Evolutionary conservation across 2,113 vertebrate species (phyloP).

Genomic region (Ahaetulla prasina): DNA sequence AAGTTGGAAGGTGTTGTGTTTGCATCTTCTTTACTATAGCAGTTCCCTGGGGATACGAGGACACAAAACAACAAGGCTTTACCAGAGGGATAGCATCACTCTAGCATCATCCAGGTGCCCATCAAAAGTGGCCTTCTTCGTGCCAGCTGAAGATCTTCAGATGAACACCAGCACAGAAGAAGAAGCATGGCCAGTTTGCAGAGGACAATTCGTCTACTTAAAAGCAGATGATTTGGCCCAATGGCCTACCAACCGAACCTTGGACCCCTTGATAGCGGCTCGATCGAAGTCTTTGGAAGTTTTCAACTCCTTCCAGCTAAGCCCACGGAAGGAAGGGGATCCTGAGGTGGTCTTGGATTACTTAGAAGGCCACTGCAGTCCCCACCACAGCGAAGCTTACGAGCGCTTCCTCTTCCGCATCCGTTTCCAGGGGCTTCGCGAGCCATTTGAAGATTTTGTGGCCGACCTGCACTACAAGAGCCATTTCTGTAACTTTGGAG

Average conservation of each 20-base stretch:
- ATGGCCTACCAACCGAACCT: neutral
- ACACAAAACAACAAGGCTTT: neutral
- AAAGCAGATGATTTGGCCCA: neutral
- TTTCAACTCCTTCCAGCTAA: slow-evolving; percentile 3
- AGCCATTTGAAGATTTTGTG: neutral
- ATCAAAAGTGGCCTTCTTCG: neutral
- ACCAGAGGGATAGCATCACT: neutral
- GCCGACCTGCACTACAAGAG: neutral
- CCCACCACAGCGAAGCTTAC: neutral
- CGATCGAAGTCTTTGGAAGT: neutral
- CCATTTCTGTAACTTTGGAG: slow-evolving; percentile 7
- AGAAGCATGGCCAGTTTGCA: slow-evolving; percentile 8
- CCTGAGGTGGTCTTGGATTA: neutral
- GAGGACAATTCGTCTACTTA: neutral
- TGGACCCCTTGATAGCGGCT: neutral
- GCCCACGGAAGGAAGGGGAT: neutral
- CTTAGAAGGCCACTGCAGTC: neutral
- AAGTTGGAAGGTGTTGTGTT: neutral
- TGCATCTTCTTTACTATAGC: neutral
- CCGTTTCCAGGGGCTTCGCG: neutral
- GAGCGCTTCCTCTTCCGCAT: slow-evolving; percentile 22
- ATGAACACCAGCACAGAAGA: neutral
- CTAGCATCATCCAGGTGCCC: neutral
- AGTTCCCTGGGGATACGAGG: neutral
- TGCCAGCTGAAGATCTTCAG: slow-evolving; percentile 3